Conservation (phyloP, 2,797 vertebrate species). For the Gambusia yucatana region DNA sequence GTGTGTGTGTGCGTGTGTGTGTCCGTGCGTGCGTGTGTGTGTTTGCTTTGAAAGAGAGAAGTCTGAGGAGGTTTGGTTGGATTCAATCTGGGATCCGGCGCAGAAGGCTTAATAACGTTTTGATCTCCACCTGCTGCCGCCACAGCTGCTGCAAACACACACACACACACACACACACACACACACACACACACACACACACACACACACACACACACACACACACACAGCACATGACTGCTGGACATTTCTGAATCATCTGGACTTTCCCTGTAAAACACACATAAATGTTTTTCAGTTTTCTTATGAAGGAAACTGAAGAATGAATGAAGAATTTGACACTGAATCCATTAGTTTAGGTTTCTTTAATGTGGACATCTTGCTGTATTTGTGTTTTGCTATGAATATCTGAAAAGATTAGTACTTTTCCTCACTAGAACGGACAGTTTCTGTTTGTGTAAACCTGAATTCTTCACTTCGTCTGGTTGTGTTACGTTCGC, state of each 20-base stretch:
- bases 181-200: not conserved
- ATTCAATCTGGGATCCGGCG: constrained; percentile 64
- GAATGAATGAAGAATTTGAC: not conserved
- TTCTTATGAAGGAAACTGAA: not conserved
- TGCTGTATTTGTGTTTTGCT: not conserved
- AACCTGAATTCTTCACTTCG: not conserved
- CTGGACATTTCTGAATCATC: not conserved
- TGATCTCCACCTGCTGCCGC: constrained; percentile 68
- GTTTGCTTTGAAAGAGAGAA: constrained; percentile 1
- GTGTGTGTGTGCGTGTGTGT: constrained; percentile 18
- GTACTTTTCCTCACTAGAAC: not conserved
- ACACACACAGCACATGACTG: not conserved
- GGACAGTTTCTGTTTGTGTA: not conserved
- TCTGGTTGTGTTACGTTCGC: not conserved
- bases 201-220: constrained; percentile 11
- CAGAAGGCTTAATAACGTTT: constrained; percentile 61
- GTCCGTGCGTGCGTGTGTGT: constrained; percentile 27
- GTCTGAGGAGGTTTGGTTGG: constrained; percentile 49
- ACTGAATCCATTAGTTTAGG: not conserved
- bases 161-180: no score
- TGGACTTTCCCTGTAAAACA: constrained; percentile 4
- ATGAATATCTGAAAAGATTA: not conserved
- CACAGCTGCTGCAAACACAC: constrained; percentile 20
- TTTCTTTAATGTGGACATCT: not conserved
- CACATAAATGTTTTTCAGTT: not conserved